Percentiles rank a stretch among this genome's conserved stretches.
phyloP scores from a whole-genome alignment of 2,113 vertebrate species.

The Cervus canadensis region DNA sequence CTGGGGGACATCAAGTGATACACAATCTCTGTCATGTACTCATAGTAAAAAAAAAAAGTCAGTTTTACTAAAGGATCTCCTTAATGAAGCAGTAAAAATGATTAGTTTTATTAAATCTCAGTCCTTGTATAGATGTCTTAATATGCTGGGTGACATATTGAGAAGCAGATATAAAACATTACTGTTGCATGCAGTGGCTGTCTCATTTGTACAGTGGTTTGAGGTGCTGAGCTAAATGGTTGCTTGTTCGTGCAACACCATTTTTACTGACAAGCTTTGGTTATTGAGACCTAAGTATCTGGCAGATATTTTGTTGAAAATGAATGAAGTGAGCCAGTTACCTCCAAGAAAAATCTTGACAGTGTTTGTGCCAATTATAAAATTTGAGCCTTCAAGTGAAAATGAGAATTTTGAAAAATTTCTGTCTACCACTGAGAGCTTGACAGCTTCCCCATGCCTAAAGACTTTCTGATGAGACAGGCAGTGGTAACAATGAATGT shows the following conservation, averaged over 20 bases:
- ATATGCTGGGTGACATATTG: background rate
- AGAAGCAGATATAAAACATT: background rate
- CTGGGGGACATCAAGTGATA: background rate
- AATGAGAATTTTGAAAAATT: constrained; percentile 65
- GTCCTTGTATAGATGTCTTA: background rate
- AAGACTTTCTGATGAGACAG: constrained; percentile 40
- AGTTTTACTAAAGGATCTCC: constrained; percentile 6
- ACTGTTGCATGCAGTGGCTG: background rate
- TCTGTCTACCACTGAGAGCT: constrained; percentile 14
- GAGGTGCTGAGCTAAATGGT: background rate
- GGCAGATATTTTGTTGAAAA: constrained; percentile 54
- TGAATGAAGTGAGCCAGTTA: constrained; percentile 44
- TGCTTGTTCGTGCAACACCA: background rate
- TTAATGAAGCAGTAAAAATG: constrained; percentile 20
- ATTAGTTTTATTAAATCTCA: constrained; percentile 16
- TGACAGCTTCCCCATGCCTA: constrained; percentile 59
- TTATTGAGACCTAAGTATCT: constrained; percentile 20
- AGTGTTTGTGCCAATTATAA: constrained; percentile 62
- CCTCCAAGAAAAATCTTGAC: constrained; percentile 59
- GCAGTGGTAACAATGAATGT: background rate
- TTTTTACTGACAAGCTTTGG: constrained; percentile 14
- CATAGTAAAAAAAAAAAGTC: background rate
- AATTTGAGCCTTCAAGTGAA: constrained; percentile 62
- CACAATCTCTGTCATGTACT: background rate
- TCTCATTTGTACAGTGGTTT: background rate